Conservation (phyloP, 2,888 invertebrate genomes). For the Odontocolon sp. region DNA sequence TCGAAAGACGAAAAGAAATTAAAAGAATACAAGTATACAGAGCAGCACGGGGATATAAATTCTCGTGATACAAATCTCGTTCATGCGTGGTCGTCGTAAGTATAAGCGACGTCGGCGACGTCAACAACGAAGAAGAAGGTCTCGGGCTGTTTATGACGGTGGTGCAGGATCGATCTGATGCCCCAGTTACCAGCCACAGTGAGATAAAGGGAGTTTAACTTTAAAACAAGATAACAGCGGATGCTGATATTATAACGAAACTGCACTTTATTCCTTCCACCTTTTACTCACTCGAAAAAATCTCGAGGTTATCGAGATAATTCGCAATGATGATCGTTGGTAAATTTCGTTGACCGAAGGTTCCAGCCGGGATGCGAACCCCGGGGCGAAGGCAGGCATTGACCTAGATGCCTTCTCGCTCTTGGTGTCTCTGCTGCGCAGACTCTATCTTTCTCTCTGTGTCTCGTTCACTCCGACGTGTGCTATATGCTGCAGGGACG, state of each 20-base stretch:
- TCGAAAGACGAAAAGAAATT: not conserved
- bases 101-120: constrained; percentile 31
- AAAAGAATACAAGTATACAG: not conserved
- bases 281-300: too few species aligned
- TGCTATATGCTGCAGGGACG: constrained; percentile 47
- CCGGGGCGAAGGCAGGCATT: constrained; percentile 73
- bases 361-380: constrained; percentile 67
- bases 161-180: constrained; percentile 76
- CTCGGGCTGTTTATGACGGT: constrained; percentile 60
- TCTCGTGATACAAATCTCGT: too few species aligned
- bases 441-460: constrained; percentile 40
- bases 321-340: not conserved
- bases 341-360: constrained; percentile 51
- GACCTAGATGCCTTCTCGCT: constrained; percentile 70
- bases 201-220: constrained; percentile 2
- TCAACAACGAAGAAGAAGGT: constrained; percentile 35
- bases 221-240: too few species aligned
- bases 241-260: too few species aligned
- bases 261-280: too few species aligned
- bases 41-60: too few species aligned
- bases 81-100: too few species aligned
- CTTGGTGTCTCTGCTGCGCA: constrained; percentile 49
- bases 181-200: constrained; percentile 73
- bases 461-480: constrained; percentile 34
- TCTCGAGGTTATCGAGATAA: too few species aligned